These are phyloP conservation scores for Narcine bancroftii DNA, from an alignment of 2,113 vertebrate genomes.

Conservation along the genomic window DNA sequence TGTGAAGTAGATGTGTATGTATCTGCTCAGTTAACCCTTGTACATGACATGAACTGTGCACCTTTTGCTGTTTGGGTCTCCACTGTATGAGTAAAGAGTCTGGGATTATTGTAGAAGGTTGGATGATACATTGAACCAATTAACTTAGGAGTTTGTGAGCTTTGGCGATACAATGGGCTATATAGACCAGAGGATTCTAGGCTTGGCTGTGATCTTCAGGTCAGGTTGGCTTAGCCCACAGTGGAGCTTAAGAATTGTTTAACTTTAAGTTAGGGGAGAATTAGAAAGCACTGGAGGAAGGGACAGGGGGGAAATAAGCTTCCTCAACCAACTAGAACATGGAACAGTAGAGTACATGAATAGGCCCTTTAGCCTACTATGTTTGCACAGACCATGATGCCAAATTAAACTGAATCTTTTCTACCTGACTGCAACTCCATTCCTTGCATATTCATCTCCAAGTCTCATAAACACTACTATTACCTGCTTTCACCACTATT, in stretches of 20 bases:
- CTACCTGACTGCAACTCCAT: too few species aligned
- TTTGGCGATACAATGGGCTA: background rate
- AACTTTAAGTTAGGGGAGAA: background rate
- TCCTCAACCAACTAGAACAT: background rate
- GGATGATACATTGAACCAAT: too few species aligned
- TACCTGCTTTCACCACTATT: too few species aligned
- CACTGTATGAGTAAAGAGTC: background rate
- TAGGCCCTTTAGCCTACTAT: too few species aligned
- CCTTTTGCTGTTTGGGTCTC: background rate
- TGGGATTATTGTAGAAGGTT: background rate
- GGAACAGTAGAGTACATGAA: too few species aligned
- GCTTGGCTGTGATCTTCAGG: background rate
- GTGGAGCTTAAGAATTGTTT: background rate
- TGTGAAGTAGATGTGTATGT: constrained; percentile 62
- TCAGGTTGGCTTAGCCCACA: background rate
- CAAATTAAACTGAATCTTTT: too few species aligned
- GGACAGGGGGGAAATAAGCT: background rate
- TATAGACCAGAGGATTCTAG: background rate
- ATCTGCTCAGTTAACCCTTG: background rate
- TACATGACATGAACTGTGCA: background rate
- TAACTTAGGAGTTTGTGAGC: too few species aligned
- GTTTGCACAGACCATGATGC: too few species aligned
- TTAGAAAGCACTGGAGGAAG: background rate
- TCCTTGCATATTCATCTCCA: too few species aligned
- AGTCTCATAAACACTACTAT: too few species aligned